A percentile compares a stretch with the other conserved stretches of the same genome.
Conservation (phyloP, 1,140 invertebrate genomes). For the Amyelois transitella region DNA sequence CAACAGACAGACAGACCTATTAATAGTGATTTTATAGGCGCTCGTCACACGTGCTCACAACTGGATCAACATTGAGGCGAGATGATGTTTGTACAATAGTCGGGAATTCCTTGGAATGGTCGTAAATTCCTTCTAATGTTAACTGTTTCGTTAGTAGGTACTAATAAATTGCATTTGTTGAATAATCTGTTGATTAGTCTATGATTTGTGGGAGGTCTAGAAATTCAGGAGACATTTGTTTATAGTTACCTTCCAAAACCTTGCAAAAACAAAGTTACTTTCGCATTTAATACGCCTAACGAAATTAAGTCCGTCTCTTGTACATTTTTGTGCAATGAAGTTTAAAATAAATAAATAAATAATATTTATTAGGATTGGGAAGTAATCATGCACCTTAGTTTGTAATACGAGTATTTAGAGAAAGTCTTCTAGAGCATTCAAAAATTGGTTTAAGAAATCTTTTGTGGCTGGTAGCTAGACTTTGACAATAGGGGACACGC, state of each 20-base stretch:
- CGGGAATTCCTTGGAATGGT: neutral
- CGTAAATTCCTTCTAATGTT: neutral
- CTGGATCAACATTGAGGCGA: conserved; percentile 21
- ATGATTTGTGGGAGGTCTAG: neutral
- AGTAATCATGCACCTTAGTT: too few relatives aligned
- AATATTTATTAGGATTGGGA: too few relatives aligned
- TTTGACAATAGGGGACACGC: neutral
- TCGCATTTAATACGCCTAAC: too few relatives aligned
- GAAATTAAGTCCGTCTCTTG: too few relatives aligned
- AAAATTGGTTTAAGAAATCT: neutral
- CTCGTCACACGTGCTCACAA: conserved; percentile 10
- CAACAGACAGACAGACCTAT: conserved; percentile 9
- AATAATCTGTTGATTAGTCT: neutral
- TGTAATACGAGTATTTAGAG: too few relatives aligned
- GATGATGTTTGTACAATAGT: neutral
- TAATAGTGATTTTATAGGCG: conserved; percentile 10
- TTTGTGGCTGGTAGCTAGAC: neutral
- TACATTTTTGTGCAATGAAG: too few relatives aligned
- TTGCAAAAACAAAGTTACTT: too few relatives aligned
- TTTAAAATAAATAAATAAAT: too few relatives aligned
- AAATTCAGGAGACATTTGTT: too few relatives aligned
- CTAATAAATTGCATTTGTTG: neutral
- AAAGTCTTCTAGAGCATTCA: neutral
- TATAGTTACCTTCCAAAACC: too few relatives aligned
- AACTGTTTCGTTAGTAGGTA: neutral